Evolutionary conservation across 2,113 vertebrate genomes (phyloP), one percentile per base, ranked within the genome.

Genomic region (Heptranchias perlo): DNA sequence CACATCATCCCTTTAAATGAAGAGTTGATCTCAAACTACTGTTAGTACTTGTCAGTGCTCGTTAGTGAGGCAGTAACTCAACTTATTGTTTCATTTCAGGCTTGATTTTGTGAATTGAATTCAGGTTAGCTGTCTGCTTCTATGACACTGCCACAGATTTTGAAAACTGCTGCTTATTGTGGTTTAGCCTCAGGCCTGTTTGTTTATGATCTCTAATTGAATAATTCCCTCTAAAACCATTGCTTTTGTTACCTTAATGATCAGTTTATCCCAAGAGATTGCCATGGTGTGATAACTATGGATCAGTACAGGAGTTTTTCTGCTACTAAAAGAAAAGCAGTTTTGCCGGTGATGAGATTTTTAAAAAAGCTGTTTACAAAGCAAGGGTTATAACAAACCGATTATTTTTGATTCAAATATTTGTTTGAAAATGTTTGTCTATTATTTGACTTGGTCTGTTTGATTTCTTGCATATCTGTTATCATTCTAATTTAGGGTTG

Each of bases 1-100:
- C n/a, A n/a, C n/a, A n/a, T n/a, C n/a, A n/a, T n/a, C n/a, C n/a
- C 67, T 69, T 89, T 89, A 89, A 89, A 54, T 87, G 84, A 13
- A 8, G 86, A 35, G 13, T 31, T 89, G 52, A 89, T 89, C 11
- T 89, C 11, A 54, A 89, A 89, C 52, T 28, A 52, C 25, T 89
- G 49, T 11, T 13, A 35, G 49, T 13, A 31, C 10, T 28, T 11
- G 28, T 89, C 10, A 13, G 25, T 89, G 13, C 49, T 31, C 86
- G 11, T 13, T 3, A 49, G 47, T 54, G 28, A 89, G 86, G 52
- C 3, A 54, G 49, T 89, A 89, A 35, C 52, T 58, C 49, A 89
- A 89, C 31, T 54, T 52, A 35, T 86, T 28, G 31, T 25, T 54
- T n/a, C n/a, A n/a, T n/a, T n/a, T n/a, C n/a, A n/a, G n/a, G n/a